A percentile compares a stretch with the other conserved stretches of the same genome.
These are phyloP conservation scores for Pterois miles DNA, from an alignment of 2,797 vertebrate species.

Conservation along the genomic window DNA sequence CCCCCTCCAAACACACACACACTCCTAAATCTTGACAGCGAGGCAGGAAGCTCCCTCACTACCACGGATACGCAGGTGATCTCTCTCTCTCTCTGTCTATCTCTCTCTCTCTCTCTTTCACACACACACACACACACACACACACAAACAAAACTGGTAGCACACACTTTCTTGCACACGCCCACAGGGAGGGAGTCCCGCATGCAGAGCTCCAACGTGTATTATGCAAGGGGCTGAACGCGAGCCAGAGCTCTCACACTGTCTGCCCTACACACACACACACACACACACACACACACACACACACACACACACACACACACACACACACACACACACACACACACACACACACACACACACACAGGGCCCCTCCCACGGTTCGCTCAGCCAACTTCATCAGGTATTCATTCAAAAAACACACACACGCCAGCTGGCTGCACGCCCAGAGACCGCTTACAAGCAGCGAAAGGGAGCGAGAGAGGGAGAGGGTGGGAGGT, in stretches of 20 bases:
- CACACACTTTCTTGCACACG: constrained; percentile 72
- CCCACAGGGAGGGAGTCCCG: constrained; percentile 83
- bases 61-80: constrained; percentile 75
- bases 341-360: constrained; percentile 38
- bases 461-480: constrained; percentile 70
- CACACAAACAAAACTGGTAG: constrained; percentile 59
- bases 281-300: constrained; percentile 24
- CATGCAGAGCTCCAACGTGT: constrained; percentile 82
- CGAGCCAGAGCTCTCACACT: constrained; percentile 80
- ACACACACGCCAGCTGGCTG: constrained; percentile 83
- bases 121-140: constrained; percentile 19
- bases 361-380: constrained; percentile 66
- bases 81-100: too few species aligned
- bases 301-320: constrained; percentile 30
- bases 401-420: constrained; percentile 93
- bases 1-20: background rate
- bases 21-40: constrained; percentile 60
- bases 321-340: constrained; percentile 48
- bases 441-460: constrained; percentile 76
- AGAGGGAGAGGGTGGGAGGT: constrained; percentile 52
- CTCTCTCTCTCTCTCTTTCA: too few species aligned
- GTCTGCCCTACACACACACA: constrained; percentile 57
- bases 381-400: constrained; percentile 87
- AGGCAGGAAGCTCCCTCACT: constrained; percentile 69
- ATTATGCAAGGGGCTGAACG: constrained; percentile 85